phyloP scores from a whole-genome alignment of 2,888 invertebrate species.

The Netelia virgata region DNA sequence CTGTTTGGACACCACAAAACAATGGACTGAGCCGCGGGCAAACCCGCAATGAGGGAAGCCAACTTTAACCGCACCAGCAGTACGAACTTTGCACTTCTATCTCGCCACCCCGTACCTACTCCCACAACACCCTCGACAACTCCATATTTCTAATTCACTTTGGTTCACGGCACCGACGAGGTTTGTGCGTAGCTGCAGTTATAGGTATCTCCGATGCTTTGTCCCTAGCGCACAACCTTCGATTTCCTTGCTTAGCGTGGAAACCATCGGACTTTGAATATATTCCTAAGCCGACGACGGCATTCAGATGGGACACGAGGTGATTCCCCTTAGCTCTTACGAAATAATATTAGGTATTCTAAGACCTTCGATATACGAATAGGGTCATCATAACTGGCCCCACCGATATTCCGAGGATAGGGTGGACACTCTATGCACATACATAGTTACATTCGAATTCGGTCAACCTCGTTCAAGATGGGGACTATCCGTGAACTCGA shows the following conservation, averaged over 20 bases:
- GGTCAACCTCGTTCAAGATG: neutral
- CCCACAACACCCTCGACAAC: constrained; percentile 40
- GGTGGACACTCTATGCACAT: neutral
- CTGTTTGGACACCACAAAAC: constrained; percentile 56
- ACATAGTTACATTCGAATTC: neutral
- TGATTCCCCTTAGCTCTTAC: neutral
- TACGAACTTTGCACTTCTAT: constrained; percentile 58
- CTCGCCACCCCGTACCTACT: constrained; percentile 7
- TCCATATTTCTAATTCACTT: constrained; percentile 54
- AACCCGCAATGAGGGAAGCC: constrained; percentile 56
- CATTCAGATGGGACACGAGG: neutral
- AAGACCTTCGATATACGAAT: neutral
- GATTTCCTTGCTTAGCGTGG: neutral
- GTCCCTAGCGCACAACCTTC: neutral
- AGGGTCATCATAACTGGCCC: neutral
- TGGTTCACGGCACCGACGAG: constrained; percentile 12
- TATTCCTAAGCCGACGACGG: neutral
- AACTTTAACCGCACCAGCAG: constrained; percentile 52
- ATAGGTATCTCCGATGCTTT: constrained; percentile 6
- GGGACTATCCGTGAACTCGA: neutral
- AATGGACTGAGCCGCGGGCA: constrained; percentile 48
- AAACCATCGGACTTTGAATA: neutral
- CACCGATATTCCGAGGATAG: neutral
- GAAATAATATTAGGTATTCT: constrained; percentile 8
- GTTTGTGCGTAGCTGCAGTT: constrained; percentile 13